Percentiles rank a stretch among this genome's conserved stretches.
Conservation (phyloP, 2,797 vertebrate species). For the Anas capensis region DNA sequence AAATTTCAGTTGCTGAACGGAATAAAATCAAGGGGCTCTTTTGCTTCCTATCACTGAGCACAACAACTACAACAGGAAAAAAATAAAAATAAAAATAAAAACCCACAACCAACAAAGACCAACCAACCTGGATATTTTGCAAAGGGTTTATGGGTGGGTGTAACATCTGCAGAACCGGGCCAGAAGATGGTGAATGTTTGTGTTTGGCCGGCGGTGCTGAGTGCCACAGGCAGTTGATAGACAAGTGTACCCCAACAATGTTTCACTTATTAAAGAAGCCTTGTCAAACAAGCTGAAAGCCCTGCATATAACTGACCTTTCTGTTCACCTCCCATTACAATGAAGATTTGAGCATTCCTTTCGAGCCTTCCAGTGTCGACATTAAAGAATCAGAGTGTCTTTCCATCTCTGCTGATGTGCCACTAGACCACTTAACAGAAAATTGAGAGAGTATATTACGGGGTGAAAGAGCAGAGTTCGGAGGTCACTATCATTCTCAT, state of each 20-base stretch:
- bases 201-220: conserved; percentile 22
- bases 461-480: conserved; percentile 78
- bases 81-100: background rate
- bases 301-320: conserved; percentile 66
- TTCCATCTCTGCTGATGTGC: conserved; percentile 74
- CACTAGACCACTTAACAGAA: conserved; percentile 78
- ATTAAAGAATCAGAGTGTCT: conserved; percentile 70
- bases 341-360: conserved; percentile 70
- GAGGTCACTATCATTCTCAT: conserved; percentile 79
- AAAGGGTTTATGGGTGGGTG: background rate
- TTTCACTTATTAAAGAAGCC: conserved; percentile 66
- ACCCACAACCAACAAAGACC: background rate
- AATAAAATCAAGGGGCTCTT: conserved; percentile 28
- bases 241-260: conserved; percentile 66
- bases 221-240: conserved; percentile 43
- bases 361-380: conserved; percentile 58
- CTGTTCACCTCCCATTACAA: conserved; percentile 69
- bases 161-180: background rate
- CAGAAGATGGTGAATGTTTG: conserved; percentile 33
- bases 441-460: conserved; percentile 79
- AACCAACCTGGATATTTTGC: background rate
- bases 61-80: no score
- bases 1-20: conserved; percentile 17
- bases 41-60: background rate
- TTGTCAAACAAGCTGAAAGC: conserved; percentile 74